These are phyloP conservation scores for Cisticola juncidis DNA, from an alignment of 2,113 vertebrate genomes.

Conservation along the genomic window DNA sequence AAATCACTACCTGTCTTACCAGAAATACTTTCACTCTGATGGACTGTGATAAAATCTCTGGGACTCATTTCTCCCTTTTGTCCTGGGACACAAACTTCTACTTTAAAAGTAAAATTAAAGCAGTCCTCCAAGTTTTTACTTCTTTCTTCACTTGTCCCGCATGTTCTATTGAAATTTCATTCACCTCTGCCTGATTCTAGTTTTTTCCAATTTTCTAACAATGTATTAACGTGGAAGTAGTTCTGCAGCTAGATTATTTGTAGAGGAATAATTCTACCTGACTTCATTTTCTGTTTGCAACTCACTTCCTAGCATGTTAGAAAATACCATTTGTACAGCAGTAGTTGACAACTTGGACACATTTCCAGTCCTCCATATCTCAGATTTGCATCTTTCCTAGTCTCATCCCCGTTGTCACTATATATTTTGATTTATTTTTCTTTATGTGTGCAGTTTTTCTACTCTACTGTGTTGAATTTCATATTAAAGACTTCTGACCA, in stretches of 20 bases:
- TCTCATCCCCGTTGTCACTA: accelerated
- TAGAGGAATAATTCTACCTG: neutral
- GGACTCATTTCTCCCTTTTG: neutral
- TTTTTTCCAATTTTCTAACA: neutral
- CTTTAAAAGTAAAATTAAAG: neutral
- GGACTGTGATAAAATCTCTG: neutral
- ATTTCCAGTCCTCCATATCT: neutral
- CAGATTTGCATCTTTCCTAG: neutral
- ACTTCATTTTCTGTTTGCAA: neutral
- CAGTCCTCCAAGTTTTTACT: neutral
- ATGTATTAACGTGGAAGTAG: neutral
- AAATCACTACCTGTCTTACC: neutral
- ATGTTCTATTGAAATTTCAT: neutral
- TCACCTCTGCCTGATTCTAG: neutral
- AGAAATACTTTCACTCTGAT: neutral
- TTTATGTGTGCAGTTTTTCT: neutral
- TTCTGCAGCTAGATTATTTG: neutral
- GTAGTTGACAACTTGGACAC: neutral
- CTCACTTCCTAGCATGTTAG: neutral
- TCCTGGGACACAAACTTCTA: neutral
- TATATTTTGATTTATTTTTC: neutral
- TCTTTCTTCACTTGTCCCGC: neutral
- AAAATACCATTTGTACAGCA: neutral
- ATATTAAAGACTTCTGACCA: neutral
- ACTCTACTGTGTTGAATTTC: neutral